These are phyloP conservation scores for Pao palembangensis DNA, from an alignment of 2,113 vertebrate species.

Conservation along the genomic window DNA sequence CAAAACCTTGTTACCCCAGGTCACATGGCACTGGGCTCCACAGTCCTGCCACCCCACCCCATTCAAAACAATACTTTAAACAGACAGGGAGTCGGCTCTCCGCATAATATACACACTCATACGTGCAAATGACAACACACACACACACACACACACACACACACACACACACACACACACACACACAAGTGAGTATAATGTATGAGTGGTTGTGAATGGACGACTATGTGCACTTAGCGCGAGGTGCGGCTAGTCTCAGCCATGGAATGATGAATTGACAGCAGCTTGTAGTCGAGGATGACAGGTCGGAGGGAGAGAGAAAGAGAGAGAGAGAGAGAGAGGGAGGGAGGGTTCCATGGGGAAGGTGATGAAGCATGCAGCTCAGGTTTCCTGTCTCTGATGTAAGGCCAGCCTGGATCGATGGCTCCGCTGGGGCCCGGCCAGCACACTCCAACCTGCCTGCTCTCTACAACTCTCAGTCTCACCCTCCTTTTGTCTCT, in stretches of 20 bases:
- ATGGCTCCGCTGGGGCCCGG: slow-evolving; percentile 70
- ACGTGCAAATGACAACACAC: slow-evolving; percentile 41
- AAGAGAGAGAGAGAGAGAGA: slow-evolving; percentile 26
- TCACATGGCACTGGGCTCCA: slow-evolving; percentile 49
- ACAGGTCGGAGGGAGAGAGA: slow-evolving; percentile 26
- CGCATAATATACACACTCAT: slow-evolving; percentile 52
- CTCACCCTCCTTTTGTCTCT: slow-evolving; percentile 53
- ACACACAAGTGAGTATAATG: slow-evolving; percentile 50
- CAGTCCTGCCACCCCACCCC: slow-evolving; percentile 38
- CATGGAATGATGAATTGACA: slow-evolving; percentile 65
- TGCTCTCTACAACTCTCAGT: slow-evolving; percentile 49
- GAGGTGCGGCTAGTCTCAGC: slow-evolving; percentile 41
- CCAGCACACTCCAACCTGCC: slow-evolving; percentile 66
- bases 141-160: slow-evolving; percentile 14
- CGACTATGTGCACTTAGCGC: slow-evolving; percentile 66
- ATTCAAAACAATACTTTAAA: slow-evolving; percentile 65
- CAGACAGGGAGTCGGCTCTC: slow-evolving; percentile 51
- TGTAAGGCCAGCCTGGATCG: slow-evolving; percentile 74
- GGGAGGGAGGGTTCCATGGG: slow-evolving; percentile 59
- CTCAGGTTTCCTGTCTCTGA: slow-evolving; percentile 76
- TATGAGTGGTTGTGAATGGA: slow-evolving; percentile 71
- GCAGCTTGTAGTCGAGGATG: slow-evolving; percentile 43
- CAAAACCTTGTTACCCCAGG: slow-evolving; percentile 70
- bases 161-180: slow-evolving; percentile 30
- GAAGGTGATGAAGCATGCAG: slow-evolving; percentile 73